Evolutionary conservation across 2,797 vertebrate species (phyloP).

Genomic region (Peromyscus eremicus): DNA sequence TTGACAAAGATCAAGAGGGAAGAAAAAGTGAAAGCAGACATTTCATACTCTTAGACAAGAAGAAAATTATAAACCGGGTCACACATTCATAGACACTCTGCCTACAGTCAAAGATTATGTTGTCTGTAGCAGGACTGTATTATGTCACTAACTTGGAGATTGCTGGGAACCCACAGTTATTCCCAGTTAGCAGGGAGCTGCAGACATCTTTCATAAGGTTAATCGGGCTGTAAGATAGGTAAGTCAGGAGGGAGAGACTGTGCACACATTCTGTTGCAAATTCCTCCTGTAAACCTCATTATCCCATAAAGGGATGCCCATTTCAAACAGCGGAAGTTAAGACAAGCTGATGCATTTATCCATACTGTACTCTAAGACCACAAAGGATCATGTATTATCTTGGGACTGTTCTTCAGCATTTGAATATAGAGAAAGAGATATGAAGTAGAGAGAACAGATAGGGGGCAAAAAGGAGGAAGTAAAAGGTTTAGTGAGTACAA

Average conservation of each 20-base stretch:
- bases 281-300: background rate
- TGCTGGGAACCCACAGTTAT: background rate
- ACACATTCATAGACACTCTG: constrained; percentile 5
- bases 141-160: background rate
- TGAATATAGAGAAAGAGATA: background rate
- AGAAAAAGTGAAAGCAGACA: background rate
- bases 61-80: constrained; percentile 64
- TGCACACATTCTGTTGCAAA: background rate
- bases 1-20: constrained; percentile 61
- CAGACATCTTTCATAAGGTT: background rate
- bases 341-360: background rate
- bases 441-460: background rate
- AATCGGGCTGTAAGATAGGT: accelerated
- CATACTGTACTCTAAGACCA: accelerated
- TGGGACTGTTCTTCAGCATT: too few species aligned
- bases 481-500: background rate
- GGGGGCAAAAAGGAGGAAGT: too few species aligned
- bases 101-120: constrained; percentile 5
- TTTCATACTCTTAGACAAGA: constrained; percentile 71
- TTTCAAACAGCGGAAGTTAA: background rate
- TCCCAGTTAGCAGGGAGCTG: background rate
- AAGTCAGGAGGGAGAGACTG: background rate
- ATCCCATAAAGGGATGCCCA: background rate
- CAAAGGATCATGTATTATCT: background rate
- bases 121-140: background rate